These are phyloP conservation scores for Ceuthmochares aereus DNA, from an alignment of 2,113 vertebrate species.

Conservation along the genomic window DNA sequence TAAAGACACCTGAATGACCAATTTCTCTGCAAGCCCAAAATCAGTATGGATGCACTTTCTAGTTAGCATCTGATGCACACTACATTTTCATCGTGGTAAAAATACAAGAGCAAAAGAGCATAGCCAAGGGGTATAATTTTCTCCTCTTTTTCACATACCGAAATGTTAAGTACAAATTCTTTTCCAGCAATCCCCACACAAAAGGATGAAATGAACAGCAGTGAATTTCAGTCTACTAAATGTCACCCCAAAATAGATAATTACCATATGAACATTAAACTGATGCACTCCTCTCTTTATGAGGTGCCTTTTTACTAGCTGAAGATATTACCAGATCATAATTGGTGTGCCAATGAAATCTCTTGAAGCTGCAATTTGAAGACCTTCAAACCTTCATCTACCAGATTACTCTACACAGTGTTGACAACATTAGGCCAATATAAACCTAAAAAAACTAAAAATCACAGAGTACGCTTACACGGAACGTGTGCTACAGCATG, in stretches of 20 bases:
- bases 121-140: constrained; percentile 65
- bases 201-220: constrained; percentile 55
- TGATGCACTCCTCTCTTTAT: background rate
- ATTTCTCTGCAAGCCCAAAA: background rate
- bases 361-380: background rate
- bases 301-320: constrained; percentile 58
- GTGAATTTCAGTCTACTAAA: constrained; percentile 71
- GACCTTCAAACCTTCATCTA: background rate
- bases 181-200: constrained; percentile 26
- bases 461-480: accelerated
- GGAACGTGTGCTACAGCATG: background rate
- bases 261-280: constrained; percentile 67
- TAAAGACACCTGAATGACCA: background rate
- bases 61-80: background rate
- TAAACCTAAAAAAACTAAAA: background rate
- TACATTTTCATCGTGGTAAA: constrained; percentile 52
- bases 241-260: constrained; percentile 76
- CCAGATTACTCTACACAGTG: background rate
- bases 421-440: background rate
- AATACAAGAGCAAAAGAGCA: constrained; percentile 55
- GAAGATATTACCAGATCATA: constrained; percentile 33
- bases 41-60: background rate
- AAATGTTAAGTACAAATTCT: constrained; percentile 59
- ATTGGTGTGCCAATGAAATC: constrained; percentile 5
- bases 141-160: constrained; percentile 50